Evolutionary conservation across 64 coral and sea anemone species (phyloP), one percentile per base, ranked within the genome.

Genomic region (Platygyra sinensis): DNA sequence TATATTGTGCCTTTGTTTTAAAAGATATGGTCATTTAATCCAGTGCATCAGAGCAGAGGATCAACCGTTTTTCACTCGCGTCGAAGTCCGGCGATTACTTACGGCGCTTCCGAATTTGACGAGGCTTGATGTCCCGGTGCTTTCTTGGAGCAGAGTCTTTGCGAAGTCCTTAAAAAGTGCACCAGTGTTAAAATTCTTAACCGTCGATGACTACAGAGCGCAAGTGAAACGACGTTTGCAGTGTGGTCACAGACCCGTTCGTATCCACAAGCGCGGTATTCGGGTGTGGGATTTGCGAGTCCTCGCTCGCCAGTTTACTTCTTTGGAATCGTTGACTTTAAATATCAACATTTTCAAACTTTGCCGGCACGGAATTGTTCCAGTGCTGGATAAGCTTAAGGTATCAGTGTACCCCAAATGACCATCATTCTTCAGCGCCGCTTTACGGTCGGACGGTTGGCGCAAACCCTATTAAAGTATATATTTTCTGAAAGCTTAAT

Each of bases 1-100:
- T 25, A n/a, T 83, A 73, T 39, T 91, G 51, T 31, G 20, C 2
- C 60, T 62, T 31, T 91, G 89, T 49, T 72, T 91, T 30, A 62
- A 74, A 39, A 82, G 24, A 20, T 91, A 74, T 27, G 62, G 89
- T 61, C 64, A 30, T 9, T 84, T 91, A 74, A 91, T 91, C 25
- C 89, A 83, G 52, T 91, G 89, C 17, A 20, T 91, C 5, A 72
- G 77, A 83, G 79, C 79, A 60, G 89, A 83, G 57, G 79, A 91
- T n/a, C 89, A 91, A 29, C 4, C 16, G 0, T 75, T 27, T 22
- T 91, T 82, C 31, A 74, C 25, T 38, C 57, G 55, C 14, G 27
- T 65, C 24, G 67, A 91, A 49, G 17, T 83, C 4, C 57, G 79
- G 24, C 55, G 73, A 67, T 29, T 91, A n/a, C 57, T 90, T 17